Conservation (phyloP, 1,140 invertebrate genomes). For the Caenorhabditis remanei region DNA sequence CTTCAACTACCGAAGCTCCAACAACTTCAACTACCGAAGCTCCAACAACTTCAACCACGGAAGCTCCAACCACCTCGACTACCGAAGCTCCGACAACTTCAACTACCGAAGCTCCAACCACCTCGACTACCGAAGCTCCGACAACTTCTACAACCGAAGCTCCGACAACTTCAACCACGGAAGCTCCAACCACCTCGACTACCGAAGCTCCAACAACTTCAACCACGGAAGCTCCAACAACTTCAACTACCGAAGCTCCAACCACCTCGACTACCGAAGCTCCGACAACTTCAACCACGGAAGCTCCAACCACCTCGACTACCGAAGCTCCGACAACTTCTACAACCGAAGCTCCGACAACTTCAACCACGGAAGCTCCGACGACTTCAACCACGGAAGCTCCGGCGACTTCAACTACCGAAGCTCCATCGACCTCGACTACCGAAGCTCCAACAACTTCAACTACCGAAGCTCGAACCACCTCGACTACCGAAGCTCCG, state of each 20-base stretch:
- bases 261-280: too few relatives aligned
- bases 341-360: neutral
- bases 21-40: neutral
- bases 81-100: neutral
- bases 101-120: neutral
- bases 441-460: neutral
- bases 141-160: neutral
- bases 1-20: neutral
- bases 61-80: neutral
- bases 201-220: neutral
- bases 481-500: too few relatives aligned
- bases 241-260: too few relatives aligned
- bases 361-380: neutral
- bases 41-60: neutral
- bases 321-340: too few relatives aligned
- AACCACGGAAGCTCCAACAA: neutral
- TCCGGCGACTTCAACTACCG: neutral
- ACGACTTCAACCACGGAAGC: neutral
- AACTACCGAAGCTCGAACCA: too few relatives aligned
- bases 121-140: neutral
- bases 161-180: neutral
- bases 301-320: neutral
- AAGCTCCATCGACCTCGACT: neutral
- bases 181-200: neutral
- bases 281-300: too few relatives aligned